phyloP scores from a whole-genome alignment of 2,888 invertebrate species.

The Drosophila nr. perissopoda region DNA sequence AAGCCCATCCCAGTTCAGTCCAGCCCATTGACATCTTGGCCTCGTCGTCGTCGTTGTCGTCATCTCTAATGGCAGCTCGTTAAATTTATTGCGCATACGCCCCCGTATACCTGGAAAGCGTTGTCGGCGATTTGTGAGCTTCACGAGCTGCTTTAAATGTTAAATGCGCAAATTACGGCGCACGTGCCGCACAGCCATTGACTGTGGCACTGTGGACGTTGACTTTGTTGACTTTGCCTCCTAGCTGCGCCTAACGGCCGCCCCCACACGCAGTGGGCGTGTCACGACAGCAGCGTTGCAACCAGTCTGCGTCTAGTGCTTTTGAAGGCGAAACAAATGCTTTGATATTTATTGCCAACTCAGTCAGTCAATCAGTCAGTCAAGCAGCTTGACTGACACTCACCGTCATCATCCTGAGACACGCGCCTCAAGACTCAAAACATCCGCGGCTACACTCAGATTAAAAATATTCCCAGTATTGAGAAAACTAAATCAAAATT shows the following conservation, averaged over 20 bases:
- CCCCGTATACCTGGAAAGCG: slow-evolving; percentile 54
- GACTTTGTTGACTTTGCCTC: slow-evolving; percentile 25
- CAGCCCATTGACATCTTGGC: slow-evolving; percentile 44
- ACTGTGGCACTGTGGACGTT: slow-evolving; percentile 46
- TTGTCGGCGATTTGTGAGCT: slow-evolving; percentile 44
- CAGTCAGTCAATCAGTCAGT: background rate
- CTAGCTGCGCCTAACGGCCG: slow-evolving; percentile 26
- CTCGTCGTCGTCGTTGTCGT: slow-evolving; percentile 53
- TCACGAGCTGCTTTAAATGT: slow-evolving; percentile 77
- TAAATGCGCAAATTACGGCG: slow-evolving; percentile 75
- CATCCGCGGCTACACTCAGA: background rate
- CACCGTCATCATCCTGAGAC: slow-evolving; percentile 17
- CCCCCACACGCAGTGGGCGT: slow-evolving; percentile 37
- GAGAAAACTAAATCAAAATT: background rate
- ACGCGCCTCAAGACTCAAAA: slow-evolving; percentile 1
- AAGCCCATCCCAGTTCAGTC: background rate
- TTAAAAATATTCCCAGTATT: background rate
- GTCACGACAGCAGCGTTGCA: slow-evolving; percentile 24
- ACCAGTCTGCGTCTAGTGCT: slow-evolving; percentile 53
- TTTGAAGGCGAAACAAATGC: slow-evolving; percentile 76
- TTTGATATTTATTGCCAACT: slow-evolving; percentile 74
- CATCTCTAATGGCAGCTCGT: slow-evolving; percentile 78
- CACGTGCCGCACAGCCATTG: slow-evolving; percentile 66
- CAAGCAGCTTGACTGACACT: slow-evolving; percentile 26
- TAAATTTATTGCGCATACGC: slow-evolving; percentile 79